These are phyloP conservation scores for Drosophila insularis DNA, from an alignment of 1,140 invertebrate species.

Conservation along the genomic window DNA sequence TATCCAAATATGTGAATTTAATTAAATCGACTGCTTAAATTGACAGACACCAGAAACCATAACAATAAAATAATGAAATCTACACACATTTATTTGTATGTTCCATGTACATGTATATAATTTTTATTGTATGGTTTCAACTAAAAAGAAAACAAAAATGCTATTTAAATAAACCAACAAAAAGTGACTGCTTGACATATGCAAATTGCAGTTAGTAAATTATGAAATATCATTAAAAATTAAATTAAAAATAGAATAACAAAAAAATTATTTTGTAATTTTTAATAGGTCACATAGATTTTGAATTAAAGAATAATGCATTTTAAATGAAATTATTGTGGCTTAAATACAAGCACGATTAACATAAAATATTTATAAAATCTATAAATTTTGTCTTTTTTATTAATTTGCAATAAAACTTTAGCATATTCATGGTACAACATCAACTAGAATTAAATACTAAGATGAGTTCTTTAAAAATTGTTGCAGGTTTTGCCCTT, in stretches of 20 bases:
- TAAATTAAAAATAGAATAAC: slow-evolving; percentile 30
- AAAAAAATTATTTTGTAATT: not conserved
- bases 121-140: slow-evolving; percentile 6
- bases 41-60: not conserved
- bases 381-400: too few relatives aligned
- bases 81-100: slow-evolving; percentile 23
- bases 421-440: too few relatives aligned
- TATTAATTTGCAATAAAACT: too few relatives aligned
- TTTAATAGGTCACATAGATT: not conserved
- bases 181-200: slow-evolving; percentile 37
- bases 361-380: too few relatives aligned
- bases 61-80: slow-evolving; percentile 17
- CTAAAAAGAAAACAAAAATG: slow-evolving; percentile 12
- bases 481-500: not conserved
- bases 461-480: not conserved
- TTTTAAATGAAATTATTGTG: too few relatives aligned
- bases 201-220: slow-evolving; percentile 47
- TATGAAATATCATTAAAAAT: slow-evolving; percentile 37
- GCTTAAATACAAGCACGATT: too few relatives aligned
- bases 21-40: slow-evolving; percentile 45
- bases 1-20: slow-evolving; percentile 45
- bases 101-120: slow-evolving; percentile 24
- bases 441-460: too few relatives aligned
- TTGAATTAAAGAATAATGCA: not conserved
- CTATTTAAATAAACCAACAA: slow-evolving; percentile 29